Conservation (phyloP, 1,140 invertebrate species). For the Procambarus clarkii region DNA sequence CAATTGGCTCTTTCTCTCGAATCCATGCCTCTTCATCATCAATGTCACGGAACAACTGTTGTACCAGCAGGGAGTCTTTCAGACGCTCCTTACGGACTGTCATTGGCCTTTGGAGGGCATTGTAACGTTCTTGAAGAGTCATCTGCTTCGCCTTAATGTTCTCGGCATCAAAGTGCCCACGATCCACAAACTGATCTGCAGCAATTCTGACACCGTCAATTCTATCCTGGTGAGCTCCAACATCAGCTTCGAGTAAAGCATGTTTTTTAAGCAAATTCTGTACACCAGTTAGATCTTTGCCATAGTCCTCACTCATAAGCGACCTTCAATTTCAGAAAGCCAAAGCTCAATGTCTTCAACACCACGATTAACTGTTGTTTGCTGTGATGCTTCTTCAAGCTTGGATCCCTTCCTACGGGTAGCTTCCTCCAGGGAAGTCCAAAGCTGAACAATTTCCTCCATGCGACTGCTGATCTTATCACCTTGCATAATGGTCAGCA, state of each 20-base stretch:
- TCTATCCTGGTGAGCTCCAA: slow-evolving; percentile 95
- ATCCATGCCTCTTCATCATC: slow-evolving; percentile 99
- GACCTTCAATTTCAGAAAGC: slow-evolving; percentile 97
- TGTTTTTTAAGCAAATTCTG: slow-evolving; percentile 99
- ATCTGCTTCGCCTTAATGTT: slow-evolving; percentile 90
- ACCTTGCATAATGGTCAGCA: slow-evolving; percentile 81
- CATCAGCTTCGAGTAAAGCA: slow-evolving; percentile 96
- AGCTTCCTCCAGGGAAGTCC: slow-evolving; percentile 92
- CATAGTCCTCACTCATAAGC: slow-evolving; percentile 96
- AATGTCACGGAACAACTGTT: slow-evolving; percentile 97
- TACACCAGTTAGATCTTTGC: slow-evolving; percentile 96
- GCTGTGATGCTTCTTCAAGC: slow-evolving; percentile 91
- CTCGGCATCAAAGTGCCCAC: slow-evolving; percentile 97
- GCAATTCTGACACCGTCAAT: slow-evolving; percentile 92
- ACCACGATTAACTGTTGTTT: slow-evolving; percentile 97
- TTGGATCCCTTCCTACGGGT: slow-evolving; percentile 92
- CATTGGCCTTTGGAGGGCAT: slow-evolving; percentile 91
- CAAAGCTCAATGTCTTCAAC: slow-evolving; percentile 99
- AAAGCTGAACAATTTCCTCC: slow-evolving; percentile 93
- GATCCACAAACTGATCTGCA: slow-evolving; percentile 91
- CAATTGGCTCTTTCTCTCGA: slow-evolving; percentile 98
- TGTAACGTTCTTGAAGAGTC: slow-evolving; percentile 79
- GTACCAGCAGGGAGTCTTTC: slow-evolving; percentile 93
- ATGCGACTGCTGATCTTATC: slow-evolving; percentile 86
- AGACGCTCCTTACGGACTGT: slow-evolving; percentile 90